Percentiles rank a stretch among this genome's conserved stretches.
phyloP scores from a whole-genome alignment of 2,797 vertebrate genomes.

The Lutjanus campechanus region DNA sequence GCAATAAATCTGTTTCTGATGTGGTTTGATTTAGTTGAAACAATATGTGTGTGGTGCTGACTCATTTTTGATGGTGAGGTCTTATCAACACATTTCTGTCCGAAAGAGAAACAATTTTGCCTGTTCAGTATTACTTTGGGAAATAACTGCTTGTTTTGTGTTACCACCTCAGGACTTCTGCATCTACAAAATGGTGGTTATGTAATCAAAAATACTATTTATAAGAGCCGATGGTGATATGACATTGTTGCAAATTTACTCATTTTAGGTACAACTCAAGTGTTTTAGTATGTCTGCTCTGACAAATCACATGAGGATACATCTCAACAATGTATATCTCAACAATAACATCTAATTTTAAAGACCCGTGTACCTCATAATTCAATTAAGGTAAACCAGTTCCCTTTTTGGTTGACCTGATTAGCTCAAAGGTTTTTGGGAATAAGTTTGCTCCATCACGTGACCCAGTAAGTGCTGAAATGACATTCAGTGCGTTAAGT shows the following conservation, averaged over 20 bases:
- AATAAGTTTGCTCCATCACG: not conserved
- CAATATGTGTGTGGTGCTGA: not conserved
- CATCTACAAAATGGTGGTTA: conserved; percentile 13
- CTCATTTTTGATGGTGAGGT: not conserved
- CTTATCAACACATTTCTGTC: conserved; percentile 7
- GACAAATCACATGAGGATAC: not conserved
- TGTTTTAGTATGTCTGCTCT: not conserved
- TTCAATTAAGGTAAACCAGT: not conserved
- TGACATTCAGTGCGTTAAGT: not conserved
- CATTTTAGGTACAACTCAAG: not conserved
- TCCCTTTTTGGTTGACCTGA: not conserved
- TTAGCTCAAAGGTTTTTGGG: conserved; percentile 9
- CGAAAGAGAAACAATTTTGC: not conserved
- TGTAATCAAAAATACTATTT: conserved; percentile 5
- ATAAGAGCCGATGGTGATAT: not conserved
- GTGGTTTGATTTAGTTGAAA: not conserved
- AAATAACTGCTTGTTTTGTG: conserved; percentile 21
- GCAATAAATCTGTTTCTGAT: not conserved
- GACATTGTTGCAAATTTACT: not conserved
- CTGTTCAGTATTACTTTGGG: conserved; percentile 17
- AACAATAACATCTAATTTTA: not conserved
- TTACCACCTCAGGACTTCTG: not conserved
- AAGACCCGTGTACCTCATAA: not conserved
- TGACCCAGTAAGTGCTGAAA: conserved; percentile 18
- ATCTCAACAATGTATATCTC: not conserved